A percentile compares a stretch with the other conserved stretches of the same genome.
These are phyloP conservation scores for Hedya salicella DNA, from an alignment of 2,888 invertebrate genomes.

Conservation along the genomic window DNA sequence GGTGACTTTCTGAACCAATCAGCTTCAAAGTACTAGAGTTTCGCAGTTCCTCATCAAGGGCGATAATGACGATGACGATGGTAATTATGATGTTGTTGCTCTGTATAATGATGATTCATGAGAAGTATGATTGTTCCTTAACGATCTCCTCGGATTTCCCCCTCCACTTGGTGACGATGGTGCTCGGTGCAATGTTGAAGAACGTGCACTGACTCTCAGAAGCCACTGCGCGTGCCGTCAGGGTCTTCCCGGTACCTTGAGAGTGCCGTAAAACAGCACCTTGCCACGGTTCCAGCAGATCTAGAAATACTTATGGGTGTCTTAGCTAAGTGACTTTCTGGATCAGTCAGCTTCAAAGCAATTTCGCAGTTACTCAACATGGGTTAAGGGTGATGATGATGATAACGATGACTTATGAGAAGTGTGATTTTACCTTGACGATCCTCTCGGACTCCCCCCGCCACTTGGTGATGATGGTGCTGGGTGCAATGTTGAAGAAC, in stretches of 20 bases:
- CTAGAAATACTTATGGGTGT: slow-evolving; percentile 89
- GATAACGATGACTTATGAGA: too few species aligned
- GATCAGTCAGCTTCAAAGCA: too few species aligned
- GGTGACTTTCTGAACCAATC: too few species aligned
- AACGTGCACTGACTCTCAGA: slow-evolving; percentile 92
- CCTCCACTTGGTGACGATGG: slow-evolving; percentile 97
- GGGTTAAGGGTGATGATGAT: too few species aligned
- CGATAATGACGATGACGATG: too few species aligned
- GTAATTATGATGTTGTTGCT: too few species aligned
- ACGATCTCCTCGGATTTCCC: slow-evolving; percentile 98
- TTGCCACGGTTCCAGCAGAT: slow-evolving; percentile 92
- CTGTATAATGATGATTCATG: too few species aligned
- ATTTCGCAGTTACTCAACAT: too few species aligned
- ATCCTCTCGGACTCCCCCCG: slow-evolving; percentile 98
- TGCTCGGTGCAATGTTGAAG: slow-evolving; percentile 95
- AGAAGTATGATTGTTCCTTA: too few species aligned
- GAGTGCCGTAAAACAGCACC: slow-evolving; percentile 87
- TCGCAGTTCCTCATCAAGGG: too few species aligned
- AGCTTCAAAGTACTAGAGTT: too few species aligned
- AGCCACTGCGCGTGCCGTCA: slow-evolving; percentile 95
- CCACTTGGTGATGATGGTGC: slow-evolving; percentile 98
- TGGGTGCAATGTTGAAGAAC: slow-evolving; percentile 96
- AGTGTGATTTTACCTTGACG: slow-evolving; percentile 90
- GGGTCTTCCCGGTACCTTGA: slow-evolving; percentile 94
- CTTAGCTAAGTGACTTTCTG: slow-evolving; percentile 55